A percentile compares a stretch with the other conserved stretches of the same genome.
Evolutionary conservation across 2,888 invertebrate genomes (phyloP).

Genomic region (Pachymerium ferrugineum): DNA sequence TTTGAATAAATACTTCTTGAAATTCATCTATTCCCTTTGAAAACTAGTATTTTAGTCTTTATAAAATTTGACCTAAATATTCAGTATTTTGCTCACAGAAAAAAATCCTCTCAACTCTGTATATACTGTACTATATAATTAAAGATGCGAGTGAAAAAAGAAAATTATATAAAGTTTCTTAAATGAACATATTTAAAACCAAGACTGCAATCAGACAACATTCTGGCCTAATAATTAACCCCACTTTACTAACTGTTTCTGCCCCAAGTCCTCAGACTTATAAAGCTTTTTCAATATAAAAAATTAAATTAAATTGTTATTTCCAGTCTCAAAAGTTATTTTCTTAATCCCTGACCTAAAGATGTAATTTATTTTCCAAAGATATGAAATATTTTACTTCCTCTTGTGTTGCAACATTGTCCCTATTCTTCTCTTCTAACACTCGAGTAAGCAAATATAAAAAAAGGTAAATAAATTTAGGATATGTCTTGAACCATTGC

Average conservation of each 20-base stretch:
- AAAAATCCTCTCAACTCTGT: too few relatives aligned
- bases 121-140: too few relatives aligned
- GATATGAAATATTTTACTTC: neutral
- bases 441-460: neutral
- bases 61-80: too few relatives aligned
- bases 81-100: too few relatives aligned
- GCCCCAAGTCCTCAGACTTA: too few relatives aligned
- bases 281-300: neutral
- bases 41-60: too few relatives aligned
- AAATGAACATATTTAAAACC: too few relatives aligned
- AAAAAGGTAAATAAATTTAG: neutral
- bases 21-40: neutral
- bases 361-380: neutral
- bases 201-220: too few relatives aligned
- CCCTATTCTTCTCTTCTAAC: neutral
- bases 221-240: conserved; percentile 15
- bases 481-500: neutral
- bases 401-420: neutral
- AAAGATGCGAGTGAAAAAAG: too few relatives aligned
- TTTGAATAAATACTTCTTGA: neutral
- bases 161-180: too few relatives aligned
- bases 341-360: neutral
- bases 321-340: neutral
- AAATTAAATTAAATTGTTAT: neutral
- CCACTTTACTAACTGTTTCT: too few relatives aligned